These are phyloP conservation scores for Poeciliopsis turneri DNA, from an alignment of 2,797 vertebrate genomes.

Conservation along the genomic window DNA sequence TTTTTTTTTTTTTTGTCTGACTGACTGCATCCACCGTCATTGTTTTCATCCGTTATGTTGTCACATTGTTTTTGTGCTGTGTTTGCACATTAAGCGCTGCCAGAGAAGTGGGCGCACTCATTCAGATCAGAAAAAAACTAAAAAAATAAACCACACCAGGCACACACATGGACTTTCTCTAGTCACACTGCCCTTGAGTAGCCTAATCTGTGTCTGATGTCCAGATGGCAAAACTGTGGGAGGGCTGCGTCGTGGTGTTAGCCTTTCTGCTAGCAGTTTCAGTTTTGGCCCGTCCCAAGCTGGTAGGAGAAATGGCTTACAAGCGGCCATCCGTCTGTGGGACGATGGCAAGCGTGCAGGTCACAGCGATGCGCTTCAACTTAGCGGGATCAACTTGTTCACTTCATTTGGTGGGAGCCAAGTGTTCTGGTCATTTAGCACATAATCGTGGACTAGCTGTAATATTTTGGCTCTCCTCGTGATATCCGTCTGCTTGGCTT, in stretches of 20 bases:
- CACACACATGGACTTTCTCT: slow-evolving; percentile 59
- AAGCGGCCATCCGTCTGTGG: slow-evolving; percentile 67
- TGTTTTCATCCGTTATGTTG: slow-evolving; percentile 15
- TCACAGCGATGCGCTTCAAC: slow-evolving; percentile 31
- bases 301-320: slow-evolving; percentile 42
- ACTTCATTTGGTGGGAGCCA: slow-evolving; percentile 23
- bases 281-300: slow-evolving; percentile 38
- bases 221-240: slow-evolving; percentile 81
- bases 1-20: slow-evolving; percentile 14
- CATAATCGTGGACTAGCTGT: slow-evolving; percentile 11
- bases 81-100: slow-evolving; percentile 29
- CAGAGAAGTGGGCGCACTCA: slow-evolving; percentile 27
- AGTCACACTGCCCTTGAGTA: slow-evolving; percentile 67
- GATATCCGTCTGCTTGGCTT: slow-evolving; percentile 1
- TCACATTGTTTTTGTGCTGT: slow-evolving; percentile 24
- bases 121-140: background rate
- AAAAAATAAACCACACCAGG: background rate
- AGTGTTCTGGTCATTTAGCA: slow-evolving; percentile 40
- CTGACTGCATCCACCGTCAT: slow-evolving; percentile 6
- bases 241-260: slow-evolving; percentile 67
- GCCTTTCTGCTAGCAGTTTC: slow-evolving; percentile 58
- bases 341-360: slow-evolving; percentile 66
- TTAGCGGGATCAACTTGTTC: slow-evolving; percentile 25
- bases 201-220: slow-evolving; percentile 76
- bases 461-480: slow-evolving; percentile 2